phyloP scores from a whole-genome alignment of 2,797 vertebrate species.

The Notamacropus eugenii region DNA sequence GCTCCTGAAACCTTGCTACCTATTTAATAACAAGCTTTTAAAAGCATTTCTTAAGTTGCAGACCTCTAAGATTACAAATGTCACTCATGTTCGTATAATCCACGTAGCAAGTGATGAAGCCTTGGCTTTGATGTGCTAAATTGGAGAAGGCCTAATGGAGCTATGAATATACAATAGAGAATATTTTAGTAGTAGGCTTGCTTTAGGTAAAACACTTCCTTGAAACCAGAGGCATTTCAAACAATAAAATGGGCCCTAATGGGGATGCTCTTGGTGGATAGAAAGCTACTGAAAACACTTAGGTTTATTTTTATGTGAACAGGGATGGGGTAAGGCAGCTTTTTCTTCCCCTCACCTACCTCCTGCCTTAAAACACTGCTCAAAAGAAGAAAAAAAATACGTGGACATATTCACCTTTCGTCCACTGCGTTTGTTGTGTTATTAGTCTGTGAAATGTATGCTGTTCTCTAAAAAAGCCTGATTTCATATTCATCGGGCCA shows the following conservation, averaged over 20 bases:
- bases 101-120: conserved; percentile 90
- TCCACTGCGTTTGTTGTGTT: conserved; percentile 54
- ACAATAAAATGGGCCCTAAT: conserved; percentile 87
- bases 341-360: conserved; percentile 40
- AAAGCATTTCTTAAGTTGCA: conserved; percentile 91
- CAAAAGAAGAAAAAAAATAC: conserved; percentile 29
- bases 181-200: conserved; percentile 92
- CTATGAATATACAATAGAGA: conserved; percentile 94
- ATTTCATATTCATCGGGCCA: conserved; percentile 54
- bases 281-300: conserved; percentile 80
- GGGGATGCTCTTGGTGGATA: conserved; percentile 78
- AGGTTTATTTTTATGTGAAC: conserved; percentile 78
- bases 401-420: conserved; percentile 67
- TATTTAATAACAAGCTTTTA: conserved; percentile 89
- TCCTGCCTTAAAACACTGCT: background rate
- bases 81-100: conserved; percentile 93
- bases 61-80: conserved; percentile 92
- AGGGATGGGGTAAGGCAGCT: conserved; percentile 48
- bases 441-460: conserved; percentile 62
- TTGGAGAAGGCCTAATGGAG: conserved; percentile 93
- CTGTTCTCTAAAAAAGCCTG: conserved; percentile 68
- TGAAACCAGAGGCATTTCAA: conserved; percentile 89
- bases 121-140: conserved; percentile 94
- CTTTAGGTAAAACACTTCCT: conserved; percentile 91
- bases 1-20: conserved; percentile 85